Evolutionary conservation across 2,797 vertebrate genomes (phyloP), one percentile per base, ranked within the genome.

Genomic region (Catharus ustulatus): DNA sequence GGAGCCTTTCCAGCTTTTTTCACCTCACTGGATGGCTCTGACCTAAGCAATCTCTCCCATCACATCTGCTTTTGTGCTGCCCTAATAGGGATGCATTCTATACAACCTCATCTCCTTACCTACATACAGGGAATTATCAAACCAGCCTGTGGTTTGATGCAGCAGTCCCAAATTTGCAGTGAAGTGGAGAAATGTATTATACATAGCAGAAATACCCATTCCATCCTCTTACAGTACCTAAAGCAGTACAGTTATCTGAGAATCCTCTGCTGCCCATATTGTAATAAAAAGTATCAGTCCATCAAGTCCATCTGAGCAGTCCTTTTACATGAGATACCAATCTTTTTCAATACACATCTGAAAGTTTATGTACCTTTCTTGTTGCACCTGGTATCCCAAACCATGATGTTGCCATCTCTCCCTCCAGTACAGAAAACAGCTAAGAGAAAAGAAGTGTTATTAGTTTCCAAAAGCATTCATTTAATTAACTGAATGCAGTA

Each of bases 381-480:
- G 97, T 98, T 99, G 98, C 99, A 99, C 59, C 99, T 98, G 62
- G 97, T 99, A 93, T 99, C 99, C 99, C 99, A 99, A 89, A 99
- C 95, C 98, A 99, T 99, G 94, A 99, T 99, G 92, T 99, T 99
- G 73, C 99, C 99, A 97, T 99, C 99, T 97, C 99, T 98, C 67
- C 98, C 99, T 89, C 99, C 99, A 40, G 99, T 99, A 91, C 98
- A 99, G 96, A 99, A 99, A 42, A 99, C 98, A 95, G 98, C 99
- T 99, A 96, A 87, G 55, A 88, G 73, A 93, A 57, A 66, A 74
- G 30, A 20, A 75, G 18, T 18, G 23, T 30, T 58, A 38, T 84
- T 90, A 95, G 54, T 40, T 67, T 89, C 15, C 26, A 34, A 57
- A 83, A 88, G 32, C 12, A 29, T 26, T 52, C 6, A 34, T 73